Base-by-base conservation (phyloP, 2,797 vertebrate species). In the Orestias chungarensis region DNA sequence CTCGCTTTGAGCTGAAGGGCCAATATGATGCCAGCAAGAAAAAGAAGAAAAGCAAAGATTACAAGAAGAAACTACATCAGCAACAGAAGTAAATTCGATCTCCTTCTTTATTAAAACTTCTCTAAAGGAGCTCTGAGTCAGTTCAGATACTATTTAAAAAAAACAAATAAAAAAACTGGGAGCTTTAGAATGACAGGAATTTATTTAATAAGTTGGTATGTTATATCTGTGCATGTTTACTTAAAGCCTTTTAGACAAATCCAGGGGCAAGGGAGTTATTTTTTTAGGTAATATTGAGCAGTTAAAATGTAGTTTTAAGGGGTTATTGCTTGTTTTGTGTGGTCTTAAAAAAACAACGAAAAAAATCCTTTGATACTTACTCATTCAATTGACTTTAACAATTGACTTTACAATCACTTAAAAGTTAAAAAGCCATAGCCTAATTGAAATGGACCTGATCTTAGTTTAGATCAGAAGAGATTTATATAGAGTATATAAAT, bases 41-140 rank as follows among this genome's bases (percentile, higher is more conserved):
- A 93, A 99, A 94, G 88, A 99, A 98, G 92, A 98, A 98, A 84
- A 96, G 69, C 89, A 98, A 97, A 93, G 97, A 99, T 65, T 97
- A 98, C 80, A 96, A 88, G 90, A 99, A 99, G 93, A 98, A 93
- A 77, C 23, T 98, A 65, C 96, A 96, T 75, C 92, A 94, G 86
- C 97, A 99, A 82, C 97, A 99, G 86, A 99, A 97, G 97, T 99
- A 92, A 55, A 38, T 3, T 31, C 57, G 12, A 0, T 14, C n/a
- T 72, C 31, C 12, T 31, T 73, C 52, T 69, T 47, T 29, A 25
- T 71, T 33, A 12, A n/a, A 18, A 62, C n/a, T 0, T 55, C 6
- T 25, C 29, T 42, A 9, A 3, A 9, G 17, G 31, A 5, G 4
- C 15, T 40, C 3, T 7, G 25, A 14, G 70, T 47, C 42, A 47